These are phyloP conservation scores for Ammodytes marinus DNA, from an alignment of 2,113 vertebrate species.

Conservation along the genomic window DNA sequence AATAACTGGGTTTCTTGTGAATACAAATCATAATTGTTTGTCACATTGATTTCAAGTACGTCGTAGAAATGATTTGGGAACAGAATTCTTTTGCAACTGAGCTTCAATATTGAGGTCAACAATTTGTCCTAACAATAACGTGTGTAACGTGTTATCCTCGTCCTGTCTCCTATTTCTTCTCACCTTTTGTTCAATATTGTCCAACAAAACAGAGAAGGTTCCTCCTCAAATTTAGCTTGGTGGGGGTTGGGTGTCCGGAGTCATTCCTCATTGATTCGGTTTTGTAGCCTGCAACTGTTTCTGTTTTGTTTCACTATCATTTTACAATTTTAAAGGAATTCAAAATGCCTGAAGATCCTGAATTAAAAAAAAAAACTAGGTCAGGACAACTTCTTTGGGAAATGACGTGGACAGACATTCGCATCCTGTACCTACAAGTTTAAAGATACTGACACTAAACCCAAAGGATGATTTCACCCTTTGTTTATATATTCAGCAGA, in stretches of 20 bases:
- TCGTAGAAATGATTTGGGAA: background rate
- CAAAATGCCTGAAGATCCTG: background rate
- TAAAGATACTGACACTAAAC: slow-evolving; percentile 1
- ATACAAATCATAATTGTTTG: too few species aligned
- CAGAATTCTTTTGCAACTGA: background rate
- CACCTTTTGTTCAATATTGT: slow-evolving; percentile 5
- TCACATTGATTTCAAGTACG: background rate
- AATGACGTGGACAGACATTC: background rate
- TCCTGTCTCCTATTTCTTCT: slow-evolving; percentile 27
- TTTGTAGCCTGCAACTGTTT: too few species aligned
- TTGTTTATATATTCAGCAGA: slow-evolving; percentile 26
- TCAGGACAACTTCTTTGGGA: background rate
- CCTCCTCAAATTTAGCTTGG: background rate
- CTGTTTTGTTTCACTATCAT: too few species aligned
- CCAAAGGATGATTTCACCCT: slow-evolving; percentile 27
- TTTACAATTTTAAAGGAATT: too few species aligned
- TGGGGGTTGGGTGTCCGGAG: background rate
- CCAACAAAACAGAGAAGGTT: slow-evolving; percentile 17
- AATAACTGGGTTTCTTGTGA: too few species aligned
- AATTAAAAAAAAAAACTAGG: background rate
- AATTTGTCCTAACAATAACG: background rate
- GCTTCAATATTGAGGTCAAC: background rate
- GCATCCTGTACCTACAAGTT: background rate
- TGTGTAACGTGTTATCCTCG: background rate
- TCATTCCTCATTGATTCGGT: too few species aligned